Conservation (phyloP, 2,797 vertebrate genomes). For the Scleropages formosus region DNA sequence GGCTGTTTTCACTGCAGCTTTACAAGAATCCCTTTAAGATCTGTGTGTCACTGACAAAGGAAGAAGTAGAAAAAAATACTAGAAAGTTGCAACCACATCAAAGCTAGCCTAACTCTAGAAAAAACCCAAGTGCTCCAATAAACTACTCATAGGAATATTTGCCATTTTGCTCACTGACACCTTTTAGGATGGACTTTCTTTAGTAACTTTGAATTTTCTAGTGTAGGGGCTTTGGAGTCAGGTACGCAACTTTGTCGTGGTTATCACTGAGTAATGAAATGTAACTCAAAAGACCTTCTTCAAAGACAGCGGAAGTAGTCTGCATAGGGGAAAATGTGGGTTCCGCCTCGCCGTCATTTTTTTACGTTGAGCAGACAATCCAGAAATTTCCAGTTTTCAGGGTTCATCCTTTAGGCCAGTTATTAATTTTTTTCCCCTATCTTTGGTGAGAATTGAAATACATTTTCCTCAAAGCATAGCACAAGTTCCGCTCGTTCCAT, state of each 20-base stretch:
- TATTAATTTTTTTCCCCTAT: background rate
- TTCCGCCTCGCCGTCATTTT: background rate
- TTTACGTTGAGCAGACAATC: background rate
- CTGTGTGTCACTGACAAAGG: background rate
- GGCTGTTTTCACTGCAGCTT: background rate
- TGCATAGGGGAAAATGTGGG: background rate
- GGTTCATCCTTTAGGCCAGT: conserved; percentile 5
- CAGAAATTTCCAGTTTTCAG: conserved; percentile 7
- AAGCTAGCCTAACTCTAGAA: conserved; percentile 6
- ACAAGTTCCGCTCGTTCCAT: background rate
- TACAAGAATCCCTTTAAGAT: conserved; percentile 12
- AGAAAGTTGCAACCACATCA: conserved; percentile 26
- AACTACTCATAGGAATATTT: background rate
- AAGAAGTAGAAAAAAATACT: conserved; percentile 20
- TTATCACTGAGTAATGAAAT: background rate
- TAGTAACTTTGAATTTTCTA: conserved; percentile 8
- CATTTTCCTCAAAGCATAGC: background rate
- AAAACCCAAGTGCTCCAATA: background rate
- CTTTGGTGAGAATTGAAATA: background rate
- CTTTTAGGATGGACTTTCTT: background rate
- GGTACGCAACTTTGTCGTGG: background rate
- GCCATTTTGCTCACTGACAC: background rate
- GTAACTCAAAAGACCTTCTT: background rate
- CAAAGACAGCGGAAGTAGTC: conserved; percentile 7
- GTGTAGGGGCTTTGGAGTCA: background rate